phyloP scores from a whole-genome alignment of 53 echinoderm and acorn worm species.

The Holothuria leucospilota region DNA sequence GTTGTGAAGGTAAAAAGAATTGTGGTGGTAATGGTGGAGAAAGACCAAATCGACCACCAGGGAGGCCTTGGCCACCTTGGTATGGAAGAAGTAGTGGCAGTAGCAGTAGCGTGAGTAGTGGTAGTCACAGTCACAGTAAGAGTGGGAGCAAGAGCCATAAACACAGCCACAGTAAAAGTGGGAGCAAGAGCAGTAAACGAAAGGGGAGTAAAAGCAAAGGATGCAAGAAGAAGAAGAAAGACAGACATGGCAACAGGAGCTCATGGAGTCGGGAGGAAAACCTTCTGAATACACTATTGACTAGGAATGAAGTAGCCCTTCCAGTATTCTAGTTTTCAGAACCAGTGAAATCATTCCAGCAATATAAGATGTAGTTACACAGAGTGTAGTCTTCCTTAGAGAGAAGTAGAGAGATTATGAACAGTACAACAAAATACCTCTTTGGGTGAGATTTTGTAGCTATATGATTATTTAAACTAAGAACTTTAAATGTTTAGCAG shows the following conservation, averaged over 20 bases:
- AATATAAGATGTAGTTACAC: too few relatives aligned
- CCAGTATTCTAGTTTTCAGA: not conserved
- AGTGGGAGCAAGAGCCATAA: constrained; percentile 12
- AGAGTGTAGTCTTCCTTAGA: too few relatives aligned
- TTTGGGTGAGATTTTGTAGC: too few relatives aligned
- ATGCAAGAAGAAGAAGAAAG: not conserved
- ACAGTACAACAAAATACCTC: too few relatives aligned
- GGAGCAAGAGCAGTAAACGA: not conserved
- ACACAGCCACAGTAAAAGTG: not conserved
- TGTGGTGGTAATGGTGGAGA: too few relatives aligned
- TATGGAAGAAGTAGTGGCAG: constrained; percentile 2
- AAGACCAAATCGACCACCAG: too few relatives aligned
- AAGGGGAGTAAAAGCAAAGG: not conserved
- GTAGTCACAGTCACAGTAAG: not conserved
- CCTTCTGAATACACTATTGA: not conserved
- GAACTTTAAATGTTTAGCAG: too few relatives aligned
- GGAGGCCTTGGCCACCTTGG: not conserved
- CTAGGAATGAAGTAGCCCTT: not conserved
- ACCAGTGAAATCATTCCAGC: not conserved
- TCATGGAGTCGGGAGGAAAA: constrained; percentile 33
- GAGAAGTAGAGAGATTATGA: too few relatives aligned
- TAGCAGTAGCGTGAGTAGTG: not conserved
- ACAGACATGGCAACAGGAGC: not conserved
- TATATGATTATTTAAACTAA: too few relatives aligned
- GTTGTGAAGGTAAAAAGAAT: too few relatives aligned